Conservation (phyloP, 2,888 invertebrate genomes). For the Rhagonycha fulva region DNA sequence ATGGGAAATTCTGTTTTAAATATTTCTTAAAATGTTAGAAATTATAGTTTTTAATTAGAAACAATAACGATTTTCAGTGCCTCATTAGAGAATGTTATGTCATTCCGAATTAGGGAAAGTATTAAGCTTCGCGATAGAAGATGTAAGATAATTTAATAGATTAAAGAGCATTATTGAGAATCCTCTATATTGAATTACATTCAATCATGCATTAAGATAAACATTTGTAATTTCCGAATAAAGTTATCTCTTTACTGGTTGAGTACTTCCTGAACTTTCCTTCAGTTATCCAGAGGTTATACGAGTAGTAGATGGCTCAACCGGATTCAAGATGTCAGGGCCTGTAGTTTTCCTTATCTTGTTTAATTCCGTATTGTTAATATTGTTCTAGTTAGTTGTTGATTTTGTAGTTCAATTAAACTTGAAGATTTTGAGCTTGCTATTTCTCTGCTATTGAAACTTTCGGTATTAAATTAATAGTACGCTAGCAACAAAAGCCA, state of each 20-base stretch:
- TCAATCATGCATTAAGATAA: conserved; percentile 4
- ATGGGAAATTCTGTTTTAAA: no score
- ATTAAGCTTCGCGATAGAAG: neutral
- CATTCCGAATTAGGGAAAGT: neutral
- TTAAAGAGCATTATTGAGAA: neutral
- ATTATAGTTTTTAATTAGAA: no score
- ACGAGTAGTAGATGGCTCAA: conserved; percentile 13
- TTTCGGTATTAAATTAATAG: conserved; percentile 1
- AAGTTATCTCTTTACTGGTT: conserved; percentile 3
- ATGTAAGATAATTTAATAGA: neutral
- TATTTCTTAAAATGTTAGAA: no score
- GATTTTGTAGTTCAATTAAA: conserved; percentile 10
- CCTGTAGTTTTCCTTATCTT: conserved; percentile 33
- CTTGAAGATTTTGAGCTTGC: conserved; percentile 5
- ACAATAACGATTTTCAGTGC: no score
- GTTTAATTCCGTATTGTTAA: conserved; percentile 37
- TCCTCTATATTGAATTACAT: neutral
- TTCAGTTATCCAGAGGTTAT: conserved; percentile 1
- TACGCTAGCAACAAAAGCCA: neutral
- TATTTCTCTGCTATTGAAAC: neutral
- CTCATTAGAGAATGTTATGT: no score
- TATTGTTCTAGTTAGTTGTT: conserved; percentile 31
- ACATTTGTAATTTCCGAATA: conserved; percentile 3
- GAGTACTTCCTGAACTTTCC: conserved; percentile 4
- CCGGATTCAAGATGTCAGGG: conserved; percentile 22